Conservation (phyloP, 2,888 invertebrate species). For the Ichneumoninae sp. region DNA sequence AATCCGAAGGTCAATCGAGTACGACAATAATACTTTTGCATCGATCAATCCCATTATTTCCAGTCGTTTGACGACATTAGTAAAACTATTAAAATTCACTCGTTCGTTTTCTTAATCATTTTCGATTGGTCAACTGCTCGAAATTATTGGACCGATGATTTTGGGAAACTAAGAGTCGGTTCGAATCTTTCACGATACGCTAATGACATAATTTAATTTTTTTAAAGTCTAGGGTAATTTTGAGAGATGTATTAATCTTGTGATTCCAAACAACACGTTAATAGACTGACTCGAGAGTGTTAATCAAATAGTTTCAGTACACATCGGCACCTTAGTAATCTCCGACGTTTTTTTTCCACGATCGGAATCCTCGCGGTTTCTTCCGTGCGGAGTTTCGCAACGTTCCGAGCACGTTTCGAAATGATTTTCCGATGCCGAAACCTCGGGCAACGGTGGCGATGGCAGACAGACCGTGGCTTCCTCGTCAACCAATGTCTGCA, state of each 20-base stretch:
- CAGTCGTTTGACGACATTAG: neutral
- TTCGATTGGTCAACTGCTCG: too few species aligned
- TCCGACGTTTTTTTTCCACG: slow-evolving; percentile 35
- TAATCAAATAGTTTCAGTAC: slow-evolving; percentile 31
- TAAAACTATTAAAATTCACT: too few species aligned
- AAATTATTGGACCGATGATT: too few species aligned
- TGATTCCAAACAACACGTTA: neutral
- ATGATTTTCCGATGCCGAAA: slow-evolving; percentile 21
- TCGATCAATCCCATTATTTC: too few species aligned
- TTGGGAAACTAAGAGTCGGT: too few species aligned
- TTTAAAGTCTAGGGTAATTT: neutral
- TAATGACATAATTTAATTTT: neutral
- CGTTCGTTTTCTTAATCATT: too few species aligned
- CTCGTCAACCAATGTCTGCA: slow-evolving; percentile 80
- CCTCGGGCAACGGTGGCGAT: slow-evolving; percentile 46
- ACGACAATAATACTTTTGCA: too few species aligned
- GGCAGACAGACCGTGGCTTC: slow-evolving; percentile 75
- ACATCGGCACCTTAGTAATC: slow-evolving; percentile 45
- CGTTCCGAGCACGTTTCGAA: slow-evolving; percentile 1
- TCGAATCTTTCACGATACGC: neutral
- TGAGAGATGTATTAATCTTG: neutral
- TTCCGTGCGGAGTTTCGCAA: neutral
- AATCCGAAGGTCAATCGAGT: slow-evolving; percentile 30
- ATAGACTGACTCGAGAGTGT: neutral
- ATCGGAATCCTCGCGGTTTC: slow-evolving; percentile 23